phyloP scores from a whole-genome alignment of 2,888 invertebrate species.

The Drosophila limbata region DNA sequence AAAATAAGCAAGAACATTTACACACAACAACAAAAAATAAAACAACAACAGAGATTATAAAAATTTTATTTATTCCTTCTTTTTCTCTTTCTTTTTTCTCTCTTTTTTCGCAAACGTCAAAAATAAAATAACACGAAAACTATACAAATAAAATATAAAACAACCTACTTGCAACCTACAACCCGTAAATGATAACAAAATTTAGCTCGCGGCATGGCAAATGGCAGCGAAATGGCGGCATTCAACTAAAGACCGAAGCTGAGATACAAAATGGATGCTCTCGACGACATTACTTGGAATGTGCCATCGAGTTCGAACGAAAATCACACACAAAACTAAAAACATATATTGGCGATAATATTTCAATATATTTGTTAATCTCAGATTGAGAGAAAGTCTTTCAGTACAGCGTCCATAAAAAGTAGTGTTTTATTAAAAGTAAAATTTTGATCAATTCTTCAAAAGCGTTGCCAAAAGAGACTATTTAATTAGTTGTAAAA shows the following conservation, averaged over 20 bases:
- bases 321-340: conserved; percentile 7
- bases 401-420: neutral
- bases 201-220: conserved; percentile 43
- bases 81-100: conserved; percentile 78
- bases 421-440: neutral
- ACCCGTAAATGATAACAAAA: conserved; percentile 33
- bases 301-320: conserved; percentile 15
- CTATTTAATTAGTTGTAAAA: conserved; percentile 7
- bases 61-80: conserved; percentile 76
- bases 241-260: conserved; percentile 56
- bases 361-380: neutral
- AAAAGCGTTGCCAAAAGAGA: neutral
- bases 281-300: conserved; percentile 50
- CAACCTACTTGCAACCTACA: conserved; percentile 37
- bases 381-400: neutral
- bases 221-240: conserved; percentile 52
- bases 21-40: conserved; percentile 33
- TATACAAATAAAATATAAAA: conserved; percentile 22
- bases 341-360: neutral
- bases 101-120: conserved; percentile 61
- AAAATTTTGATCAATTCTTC: neutral
- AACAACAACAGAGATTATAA: conserved; percentile 75
- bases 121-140: conserved; percentile 36
- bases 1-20: conserved; percentile 57
- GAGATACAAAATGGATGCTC: conserved; percentile 52